Percentiles rank a stretch among this genome's conserved stretches.
These are phyloP conservation scores for Synodontis membranacea DNA, from an alignment of 2,113 vertebrate species.

Conservation along the genomic window DNA sequence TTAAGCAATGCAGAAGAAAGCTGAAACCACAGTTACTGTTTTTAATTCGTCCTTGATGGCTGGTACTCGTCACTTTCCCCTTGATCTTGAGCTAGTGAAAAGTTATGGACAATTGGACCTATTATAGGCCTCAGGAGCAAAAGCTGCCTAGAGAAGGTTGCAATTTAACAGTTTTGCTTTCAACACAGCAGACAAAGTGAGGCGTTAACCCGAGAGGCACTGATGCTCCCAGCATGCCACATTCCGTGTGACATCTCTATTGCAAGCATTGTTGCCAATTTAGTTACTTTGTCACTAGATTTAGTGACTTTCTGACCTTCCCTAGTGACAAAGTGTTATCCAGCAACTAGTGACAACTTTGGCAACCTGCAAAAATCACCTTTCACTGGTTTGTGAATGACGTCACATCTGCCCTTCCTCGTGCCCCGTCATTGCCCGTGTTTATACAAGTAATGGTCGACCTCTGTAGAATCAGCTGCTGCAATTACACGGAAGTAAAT, in stretches of 20 bases:
- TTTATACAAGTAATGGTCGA: no score
- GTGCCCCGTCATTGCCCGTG: no score
- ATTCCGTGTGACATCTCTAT: neutral
- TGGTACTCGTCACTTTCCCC: neutral
- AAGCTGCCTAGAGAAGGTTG: neutral
- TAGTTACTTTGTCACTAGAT: no score
- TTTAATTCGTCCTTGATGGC: neutral
- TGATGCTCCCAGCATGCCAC: neutral
- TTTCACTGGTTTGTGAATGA: no score
- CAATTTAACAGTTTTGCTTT: neutral
- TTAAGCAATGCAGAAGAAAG: neutral
- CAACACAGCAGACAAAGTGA: neutral
- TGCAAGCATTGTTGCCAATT: no score
- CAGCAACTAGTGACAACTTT: no score
- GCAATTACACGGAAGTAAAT: no score
- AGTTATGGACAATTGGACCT: neutral
- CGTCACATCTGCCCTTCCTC: no score
- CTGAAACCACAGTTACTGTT: neutral
- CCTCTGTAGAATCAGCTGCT: no score
- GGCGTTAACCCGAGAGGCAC: neutral
- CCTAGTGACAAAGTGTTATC: no score
- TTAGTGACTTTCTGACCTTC: no score
- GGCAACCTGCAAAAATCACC: no score
- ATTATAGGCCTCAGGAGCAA: neutral
- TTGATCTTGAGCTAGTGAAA: neutral